Evolutionary conservation across 2,888 invertebrate species (phyloP), one percentile per base, ranked within the genome.

Genomic region (Isoperla grammatica): DNA sequence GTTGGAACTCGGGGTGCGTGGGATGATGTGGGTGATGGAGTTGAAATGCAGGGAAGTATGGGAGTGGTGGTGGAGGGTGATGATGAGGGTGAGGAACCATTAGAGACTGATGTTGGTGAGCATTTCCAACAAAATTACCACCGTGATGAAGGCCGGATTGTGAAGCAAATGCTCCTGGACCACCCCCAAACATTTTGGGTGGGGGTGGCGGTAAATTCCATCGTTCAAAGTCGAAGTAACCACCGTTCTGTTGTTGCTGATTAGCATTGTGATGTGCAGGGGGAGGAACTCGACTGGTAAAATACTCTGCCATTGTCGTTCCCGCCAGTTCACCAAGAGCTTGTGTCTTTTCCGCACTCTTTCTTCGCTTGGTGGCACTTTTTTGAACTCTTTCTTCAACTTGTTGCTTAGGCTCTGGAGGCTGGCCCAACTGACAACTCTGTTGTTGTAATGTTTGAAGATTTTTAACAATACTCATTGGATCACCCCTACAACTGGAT

Each of bases 1-100:
- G 78, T 65, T 83, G 81, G 74, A 81, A 82, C 65, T 87, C 86
- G 4, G 29, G 29, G 43, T 81, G 75, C 29, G 84, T 79, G 75
- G 84, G 79, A 76, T 85, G 84, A 63, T 73, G 78, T 1, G 85
- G 83, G 65, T 73, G 74, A 42, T 46, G 61, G 20, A 86, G 75
- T 71, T 88, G 88, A 71, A 88, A 88, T 23, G 89, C 82, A 22
- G 89, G 84, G 71, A 88, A 86, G 72, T 89, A 90, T 35, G 89
- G 86, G 67, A 88, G 75, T 53, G 81, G 81, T 12, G 81, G 79
- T 59, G 78, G 75, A 4, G 87, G 79, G 50, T 78, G 78, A 71
- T 85, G 85, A 62, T 76, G 77, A 8, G 76, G 75, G 73, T 88
- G 87, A 17, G 84, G 80, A 69, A 86, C 83, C 74, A 86, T 82